These are phyloP conservation scores for Eulemur rubriventer DNA, from an alignment of 2,797 vertebrate genomes.

Conservation along the genomic window DNA sequence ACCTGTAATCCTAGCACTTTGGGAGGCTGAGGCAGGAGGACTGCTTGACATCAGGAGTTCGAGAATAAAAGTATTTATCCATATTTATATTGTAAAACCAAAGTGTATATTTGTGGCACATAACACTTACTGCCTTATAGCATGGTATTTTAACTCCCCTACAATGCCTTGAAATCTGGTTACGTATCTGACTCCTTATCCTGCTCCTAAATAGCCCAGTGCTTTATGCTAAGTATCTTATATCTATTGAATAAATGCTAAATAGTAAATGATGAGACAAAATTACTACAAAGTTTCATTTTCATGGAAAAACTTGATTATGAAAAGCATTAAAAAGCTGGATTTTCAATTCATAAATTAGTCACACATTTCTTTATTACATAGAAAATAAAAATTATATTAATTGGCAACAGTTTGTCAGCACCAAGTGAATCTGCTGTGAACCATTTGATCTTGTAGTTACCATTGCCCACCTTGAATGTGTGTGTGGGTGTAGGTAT, in stretches of 20 bases:
- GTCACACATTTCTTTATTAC: background rate
- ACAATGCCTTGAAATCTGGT: background rate
- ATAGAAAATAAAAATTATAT: background rate
- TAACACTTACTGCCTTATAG: background rate
- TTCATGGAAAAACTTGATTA: slow-evolving; percentile 10
- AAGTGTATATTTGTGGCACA: background rate
- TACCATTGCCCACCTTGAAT: background rate
- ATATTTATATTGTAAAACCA: background rate
- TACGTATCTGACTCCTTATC: background rate
- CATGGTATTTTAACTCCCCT: background rate
- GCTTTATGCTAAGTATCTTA: background rate
- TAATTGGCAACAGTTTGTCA: background rate
- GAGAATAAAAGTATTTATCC: slow-evolving; percentile 32
- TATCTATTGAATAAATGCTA: background rate
- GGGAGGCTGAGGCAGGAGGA: background rate
- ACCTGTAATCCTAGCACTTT: background rate
- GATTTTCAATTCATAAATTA: background rate
- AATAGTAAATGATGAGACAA: background rate
- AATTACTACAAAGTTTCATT: background rate
- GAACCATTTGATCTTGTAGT: background rate
- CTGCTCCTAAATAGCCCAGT: background rate
- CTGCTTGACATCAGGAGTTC: background rate
- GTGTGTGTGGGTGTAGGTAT: background rate
- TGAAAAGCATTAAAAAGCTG: background rate
- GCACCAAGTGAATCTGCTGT: background rate